Conservation (phyloP, 2,888 invertebrate species). For the Lasioglossum vierecki region DNA sequence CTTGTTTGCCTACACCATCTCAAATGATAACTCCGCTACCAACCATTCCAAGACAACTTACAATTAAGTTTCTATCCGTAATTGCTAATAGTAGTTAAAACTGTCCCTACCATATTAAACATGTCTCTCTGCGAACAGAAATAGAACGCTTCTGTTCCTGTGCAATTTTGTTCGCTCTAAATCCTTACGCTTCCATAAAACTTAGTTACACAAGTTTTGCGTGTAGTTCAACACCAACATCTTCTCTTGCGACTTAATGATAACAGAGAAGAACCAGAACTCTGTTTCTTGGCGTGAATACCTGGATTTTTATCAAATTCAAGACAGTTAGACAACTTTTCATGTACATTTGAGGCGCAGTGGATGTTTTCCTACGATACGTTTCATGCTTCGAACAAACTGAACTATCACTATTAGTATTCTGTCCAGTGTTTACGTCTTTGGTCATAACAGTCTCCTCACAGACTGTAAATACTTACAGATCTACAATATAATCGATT, state of each 20-base stretch:
- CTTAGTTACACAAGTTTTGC: not conserved
- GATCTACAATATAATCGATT: not conserved
- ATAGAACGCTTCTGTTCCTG: not conserved
- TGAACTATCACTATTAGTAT: not conserved
- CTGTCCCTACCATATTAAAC: too few relatives aligned
- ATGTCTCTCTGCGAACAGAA: too few relatives aligned
- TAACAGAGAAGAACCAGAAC: not conserved
- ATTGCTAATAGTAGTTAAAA: too few relatives aligned
- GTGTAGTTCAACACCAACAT: not conserved
- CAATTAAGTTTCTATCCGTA: too few relatives aligned
- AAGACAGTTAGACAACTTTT: not conserved
- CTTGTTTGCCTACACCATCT: not conserved
- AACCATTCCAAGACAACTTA: not conserved
- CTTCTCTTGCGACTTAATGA: not conserved
- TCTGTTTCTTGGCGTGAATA: not conserved
- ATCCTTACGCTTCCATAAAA: not conserved
- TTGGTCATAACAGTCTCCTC: not conserved
- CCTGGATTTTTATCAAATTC: not conserved
- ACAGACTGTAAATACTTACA: not conserved
- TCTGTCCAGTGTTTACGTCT: not conserved
- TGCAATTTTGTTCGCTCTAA: not conserved
- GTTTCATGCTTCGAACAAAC: not conserved
- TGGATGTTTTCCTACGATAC: not conserved
- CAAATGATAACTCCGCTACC: not conserved
- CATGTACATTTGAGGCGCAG: not conserved